Conservation (phyloP, 2,113 vertebrate species). For the Menura novaehollandiae region DNA sequence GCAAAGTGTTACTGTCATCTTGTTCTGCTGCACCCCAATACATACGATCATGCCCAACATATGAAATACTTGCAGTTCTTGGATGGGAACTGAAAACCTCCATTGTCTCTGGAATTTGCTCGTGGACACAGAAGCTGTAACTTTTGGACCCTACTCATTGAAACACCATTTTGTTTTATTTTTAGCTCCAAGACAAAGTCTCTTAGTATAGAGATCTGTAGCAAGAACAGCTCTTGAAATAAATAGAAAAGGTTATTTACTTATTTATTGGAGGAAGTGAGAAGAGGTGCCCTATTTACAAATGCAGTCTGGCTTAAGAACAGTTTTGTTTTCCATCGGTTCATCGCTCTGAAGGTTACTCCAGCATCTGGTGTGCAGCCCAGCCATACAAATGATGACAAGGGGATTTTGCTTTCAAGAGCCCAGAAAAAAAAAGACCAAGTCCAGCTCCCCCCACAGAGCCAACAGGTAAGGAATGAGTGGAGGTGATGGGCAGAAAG, state of each 20-base stretch:
- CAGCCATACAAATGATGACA: neutral
- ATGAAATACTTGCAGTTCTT: neutral
- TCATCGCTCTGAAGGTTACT: neutral
- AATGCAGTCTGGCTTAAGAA: neutral
- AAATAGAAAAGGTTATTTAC: slow-evolving; percentile 28
- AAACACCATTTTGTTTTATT: neutral
- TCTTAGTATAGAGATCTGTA: slow-evolving; percentile 2
- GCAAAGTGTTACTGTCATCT: neutral
- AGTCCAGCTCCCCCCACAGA: neutral
- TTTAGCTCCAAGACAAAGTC: neutral
- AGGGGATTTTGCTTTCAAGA: neutral
- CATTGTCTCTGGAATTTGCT: neutral
- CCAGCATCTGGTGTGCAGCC: neutral
- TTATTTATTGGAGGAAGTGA: neutral
- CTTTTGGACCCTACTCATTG: neutral
- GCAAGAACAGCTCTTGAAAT: slow-evolving; percentile 14
- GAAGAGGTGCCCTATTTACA: slow-evolving; percentile 14
- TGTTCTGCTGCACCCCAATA: neutral
- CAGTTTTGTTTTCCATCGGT: neutral
- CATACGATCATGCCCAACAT: neutral
- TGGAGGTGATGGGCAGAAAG: neutral
- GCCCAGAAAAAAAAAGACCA: neutral
- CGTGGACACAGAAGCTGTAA: neutral
- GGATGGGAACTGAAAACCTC: neutral
- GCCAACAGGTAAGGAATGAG: neutral